Evolutionary conservation across 2,797 vertebrate species (phyloP).

Genomic region (Phataginus tricuspis): DNA sequence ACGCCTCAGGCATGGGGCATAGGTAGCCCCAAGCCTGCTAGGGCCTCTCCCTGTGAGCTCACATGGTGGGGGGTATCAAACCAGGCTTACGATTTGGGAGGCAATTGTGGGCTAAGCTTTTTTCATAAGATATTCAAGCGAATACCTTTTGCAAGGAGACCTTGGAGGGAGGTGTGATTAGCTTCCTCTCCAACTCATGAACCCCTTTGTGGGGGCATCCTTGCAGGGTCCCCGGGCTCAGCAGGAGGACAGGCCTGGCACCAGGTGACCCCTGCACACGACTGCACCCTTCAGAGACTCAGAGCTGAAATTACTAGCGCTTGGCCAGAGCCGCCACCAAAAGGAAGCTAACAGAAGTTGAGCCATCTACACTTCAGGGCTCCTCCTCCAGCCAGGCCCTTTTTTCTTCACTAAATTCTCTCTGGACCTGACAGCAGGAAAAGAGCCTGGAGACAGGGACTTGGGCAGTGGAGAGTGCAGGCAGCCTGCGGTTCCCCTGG

Average conservation of each 20-base stretch:
- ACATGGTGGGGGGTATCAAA: neutral
- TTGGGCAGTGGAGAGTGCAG: no score
- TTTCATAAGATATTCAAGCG: neutral
- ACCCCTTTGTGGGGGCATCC: no score
- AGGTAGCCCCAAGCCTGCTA: no score
- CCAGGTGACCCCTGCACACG: fast-evolving
- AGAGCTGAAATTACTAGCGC: neutral
- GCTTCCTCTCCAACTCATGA: neutral
- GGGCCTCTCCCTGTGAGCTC: neutral
- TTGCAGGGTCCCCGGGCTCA: fast-evolving
- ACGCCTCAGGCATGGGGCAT: no score
- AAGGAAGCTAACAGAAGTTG: no score
- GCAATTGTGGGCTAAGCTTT: neutral
- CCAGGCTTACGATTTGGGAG: neutral
- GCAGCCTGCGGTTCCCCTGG: no score
- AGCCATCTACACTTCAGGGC: no score
- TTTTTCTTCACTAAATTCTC: neutral
- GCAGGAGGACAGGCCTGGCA: neutral
- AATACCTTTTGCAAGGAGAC: neutral
- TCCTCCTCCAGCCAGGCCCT: no score
- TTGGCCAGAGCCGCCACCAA: neutral
- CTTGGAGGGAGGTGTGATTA: neutral
- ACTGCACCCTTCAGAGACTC: neutral
- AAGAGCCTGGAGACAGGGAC: neutral
- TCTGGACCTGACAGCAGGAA: conserved; percentile 49